Percentiles rank a stretch among this genome's conserved stretches.
These are phyloP conservation scores for Burhinus bistriatus DNA, from an alignment of 2,113 vertebrate species.

Conservation along the genomic window DNA sequence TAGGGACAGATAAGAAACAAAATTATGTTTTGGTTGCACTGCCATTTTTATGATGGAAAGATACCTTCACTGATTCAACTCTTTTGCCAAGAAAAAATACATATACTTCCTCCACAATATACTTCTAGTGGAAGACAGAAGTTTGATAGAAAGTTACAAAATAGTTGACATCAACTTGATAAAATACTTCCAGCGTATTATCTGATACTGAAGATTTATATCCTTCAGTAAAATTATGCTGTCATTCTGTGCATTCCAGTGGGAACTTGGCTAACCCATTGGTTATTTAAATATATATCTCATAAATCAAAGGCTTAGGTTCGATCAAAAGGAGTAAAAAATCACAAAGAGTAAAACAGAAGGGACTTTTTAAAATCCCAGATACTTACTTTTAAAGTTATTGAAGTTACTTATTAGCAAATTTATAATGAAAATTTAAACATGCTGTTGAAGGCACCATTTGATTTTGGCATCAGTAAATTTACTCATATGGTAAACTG, in stretches of 20 bases:
- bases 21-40: background rate
- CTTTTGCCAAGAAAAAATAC: background rate
- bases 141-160: background rate
- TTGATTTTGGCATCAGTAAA: background rate
- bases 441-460: background rate
- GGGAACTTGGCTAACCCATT: background rate
- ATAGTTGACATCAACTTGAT: background rate
- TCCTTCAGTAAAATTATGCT: background rate
- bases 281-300: slow-evolving; percentile 5
- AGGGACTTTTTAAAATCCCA: background rate
- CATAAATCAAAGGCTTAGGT: slow-evolving; percentile 1
- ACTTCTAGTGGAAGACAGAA: background rate
- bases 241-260: background rate
- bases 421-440: background rate
- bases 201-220: background rate
- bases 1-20: background rate
- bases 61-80: background rate
- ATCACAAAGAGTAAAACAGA: background rate
- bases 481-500: background rate
- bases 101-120: background rate
- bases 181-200: background rate
- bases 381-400: background rate
- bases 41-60: background rate
- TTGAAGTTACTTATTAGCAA: background rate
- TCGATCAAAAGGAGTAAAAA: background rate